Percentiles rank a stretch among this genome's conserved stretches.
Conservation (phyloP, 2,113 vertebrate species). For the Nycticebus coucang region DNA sequence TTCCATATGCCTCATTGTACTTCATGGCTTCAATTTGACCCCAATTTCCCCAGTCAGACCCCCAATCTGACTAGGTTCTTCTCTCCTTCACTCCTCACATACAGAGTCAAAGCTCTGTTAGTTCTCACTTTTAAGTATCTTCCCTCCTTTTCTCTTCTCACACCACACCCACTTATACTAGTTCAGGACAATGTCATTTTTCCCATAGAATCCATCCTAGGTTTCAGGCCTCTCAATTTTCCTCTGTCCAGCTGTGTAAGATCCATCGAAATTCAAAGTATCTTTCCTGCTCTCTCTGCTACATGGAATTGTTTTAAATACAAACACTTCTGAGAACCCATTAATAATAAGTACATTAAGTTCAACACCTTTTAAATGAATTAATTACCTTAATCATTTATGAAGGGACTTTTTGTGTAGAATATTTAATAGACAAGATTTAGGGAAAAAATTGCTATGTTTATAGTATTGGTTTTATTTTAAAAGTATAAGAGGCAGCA, state of each 20-base stretch:
- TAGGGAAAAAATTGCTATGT: background rate
- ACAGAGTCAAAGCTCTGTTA: background rate
- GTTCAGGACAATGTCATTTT: background rate
- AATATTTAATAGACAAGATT: conserved; percentile 33
- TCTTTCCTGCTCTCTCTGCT: background rate
- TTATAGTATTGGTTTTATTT: conserved; percentile 23
- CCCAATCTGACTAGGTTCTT: background rate
- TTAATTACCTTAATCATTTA: background rate
- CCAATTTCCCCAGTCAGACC: background rate
- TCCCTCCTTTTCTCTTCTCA: background rate
- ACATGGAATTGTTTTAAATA: background rate
- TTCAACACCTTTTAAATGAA: background rate
- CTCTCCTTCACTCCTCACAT: background rate
- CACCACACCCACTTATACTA: background rate
- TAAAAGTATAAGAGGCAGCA: background rate
- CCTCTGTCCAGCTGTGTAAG: background rate
- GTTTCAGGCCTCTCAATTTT: background rate
- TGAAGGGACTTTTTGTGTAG: background rate
- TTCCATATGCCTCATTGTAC: background rate
- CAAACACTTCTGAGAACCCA: background rate
- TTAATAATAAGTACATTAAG: background rate
- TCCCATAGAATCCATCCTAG: background rate
- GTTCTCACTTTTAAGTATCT: background rate
- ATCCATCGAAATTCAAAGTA: background rate
- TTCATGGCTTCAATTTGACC: background rate